Conservation (phyloP, 2,888 invertebrate genomes). For the Zaprionus lineosus region DNA sequence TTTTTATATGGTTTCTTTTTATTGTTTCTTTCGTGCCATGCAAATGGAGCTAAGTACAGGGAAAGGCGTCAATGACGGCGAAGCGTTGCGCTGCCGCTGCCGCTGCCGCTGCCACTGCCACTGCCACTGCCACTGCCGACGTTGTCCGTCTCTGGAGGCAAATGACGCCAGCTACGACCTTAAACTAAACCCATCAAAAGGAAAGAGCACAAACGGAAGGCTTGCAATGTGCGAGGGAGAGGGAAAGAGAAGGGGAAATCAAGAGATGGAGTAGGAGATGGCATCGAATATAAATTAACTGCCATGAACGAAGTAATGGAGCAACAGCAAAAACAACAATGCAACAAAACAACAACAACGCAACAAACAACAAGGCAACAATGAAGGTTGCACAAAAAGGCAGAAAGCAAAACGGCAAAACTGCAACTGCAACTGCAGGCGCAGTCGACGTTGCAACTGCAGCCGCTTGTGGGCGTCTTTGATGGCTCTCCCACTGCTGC, state of each 20-base stretch:
- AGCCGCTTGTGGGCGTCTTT: slow-evolving; percentile 52
- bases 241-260: slow-evolving; percentile 22
- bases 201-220: slow-evolving; percentile 47
- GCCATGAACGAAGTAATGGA: slow-evolving; percentile 70
- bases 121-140: slow-evolving; percentile 14
- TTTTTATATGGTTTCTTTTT: slow-evolving; percentile 45
- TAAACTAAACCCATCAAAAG: slow-evolving; percentile 51
- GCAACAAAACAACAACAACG: slow-evolving; percentile 13
- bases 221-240: slow-evolving; percentile 16
- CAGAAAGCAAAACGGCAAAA: slow-evolving; percentile 67
- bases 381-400: slow-evolving; percentile 52
- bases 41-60: slow-evolving; percentile 59
- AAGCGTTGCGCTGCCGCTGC: slow-evolving; percentile 5
- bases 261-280: too few relatives aligned
- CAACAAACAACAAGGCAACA: slow-evolving; percentile 33
- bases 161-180: slow-evolving; percentile 44
- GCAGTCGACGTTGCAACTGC: slow-evolving; percentile 12
- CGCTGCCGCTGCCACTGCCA: slow-evolving; percentile 29
- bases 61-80: slow-evolving; percentile 70
- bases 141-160: slow-evolving; percentile 28
- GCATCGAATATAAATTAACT: slow-evolving; percentile 75
- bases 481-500: slow-evolving; percentile 15
- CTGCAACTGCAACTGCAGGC: slow-evolving; percentile 40
- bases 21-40: slow-evolving; percentile 45
- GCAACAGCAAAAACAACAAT: slow-evolving; percentile 47